phyloP scores from a whole-genome alignment of 2,797 vertebrate species.

The Acrossocheilus fasciatus region DNA sequence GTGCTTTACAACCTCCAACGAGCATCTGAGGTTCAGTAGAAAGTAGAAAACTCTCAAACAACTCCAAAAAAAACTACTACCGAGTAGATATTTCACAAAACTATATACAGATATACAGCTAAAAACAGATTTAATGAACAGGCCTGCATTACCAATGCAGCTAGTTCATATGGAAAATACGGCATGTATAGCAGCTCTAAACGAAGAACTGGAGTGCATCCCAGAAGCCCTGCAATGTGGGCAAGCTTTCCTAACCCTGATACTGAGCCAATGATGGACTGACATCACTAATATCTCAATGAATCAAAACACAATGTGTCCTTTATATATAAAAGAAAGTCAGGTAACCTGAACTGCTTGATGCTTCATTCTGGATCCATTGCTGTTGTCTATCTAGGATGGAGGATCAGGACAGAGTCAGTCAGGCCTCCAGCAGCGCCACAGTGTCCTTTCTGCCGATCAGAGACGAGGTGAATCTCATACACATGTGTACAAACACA shows the following conservation, averaged over 20 bases:
- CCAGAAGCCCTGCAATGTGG: neutral
- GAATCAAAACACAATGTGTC: neutral
- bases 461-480: slow-evolving; percentile 74
- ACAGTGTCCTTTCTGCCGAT: slow-evolving; percentile 84
- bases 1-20: neutral
- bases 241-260: neutral
- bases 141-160: neutral
- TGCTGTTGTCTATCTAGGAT: slow-evolving; percentile 73
- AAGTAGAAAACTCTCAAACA: neutral
- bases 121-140: neutral
- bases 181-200: neutral
- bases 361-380: neutral
- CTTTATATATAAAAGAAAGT: neutral
- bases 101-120: neutral
- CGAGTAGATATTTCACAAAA: neutral
- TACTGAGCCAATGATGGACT: neutral
- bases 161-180: neutral
- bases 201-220: neutral
- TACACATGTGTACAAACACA: neutral
- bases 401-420: slow-evolving; percentile 85
- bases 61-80: too few species aligned
- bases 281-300: slow-evolving; percentile 17
- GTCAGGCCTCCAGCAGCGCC: slow-evolving; percentile 85
- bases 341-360: neutral
- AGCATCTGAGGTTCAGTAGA: neutral